Evolutionary conservation across 2,888 invertebrate genomes (phyloP).

Genomic region (Scaptodrosophila latifasciaeformis): DNA sequence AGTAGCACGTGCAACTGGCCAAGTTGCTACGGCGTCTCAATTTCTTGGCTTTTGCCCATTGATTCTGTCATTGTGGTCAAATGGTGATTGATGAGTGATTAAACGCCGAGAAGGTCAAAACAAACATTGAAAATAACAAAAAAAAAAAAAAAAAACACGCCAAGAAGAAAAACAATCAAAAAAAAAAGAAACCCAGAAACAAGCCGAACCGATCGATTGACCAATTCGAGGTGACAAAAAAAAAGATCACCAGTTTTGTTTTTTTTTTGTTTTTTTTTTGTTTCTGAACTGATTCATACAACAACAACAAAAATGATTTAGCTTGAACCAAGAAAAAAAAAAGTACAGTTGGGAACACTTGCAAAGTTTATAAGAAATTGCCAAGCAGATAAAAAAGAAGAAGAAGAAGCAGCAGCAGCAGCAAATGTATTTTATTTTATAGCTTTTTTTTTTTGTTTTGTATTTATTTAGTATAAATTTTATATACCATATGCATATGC

Average conservation of each 20-base stretch:
- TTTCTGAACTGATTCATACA: slow-evolving; percentile 28
- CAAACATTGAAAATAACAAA: slow-evolving; percentile 32
- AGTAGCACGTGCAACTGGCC: slow-evolving; percentile 19
- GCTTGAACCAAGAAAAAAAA: slow-evolving; percentile 39
- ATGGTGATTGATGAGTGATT: slow-evolving; percentile 55
- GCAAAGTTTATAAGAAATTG: slow-evolving; percentile 25
- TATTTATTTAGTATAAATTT: slow-evolving; percentile 20
- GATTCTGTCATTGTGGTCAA: slow-evolving; percentile 23
- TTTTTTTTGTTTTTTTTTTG: slow-evolving; percentile 9
- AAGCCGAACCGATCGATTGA: slow-evolving; percentile 6
- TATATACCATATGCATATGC: slow-evolving; percentile 40
- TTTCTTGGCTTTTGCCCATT: neutral
- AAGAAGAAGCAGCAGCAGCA: slow-evolving; percentile 21
- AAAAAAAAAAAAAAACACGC: slow-evolving; percentile 28
- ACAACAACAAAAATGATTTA: slow-evolving; percentile 7
- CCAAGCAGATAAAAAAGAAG: slow-evolving; percentile 18
- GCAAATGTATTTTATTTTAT: slow-evolving; percentile 19
- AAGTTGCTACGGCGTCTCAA: neutral
- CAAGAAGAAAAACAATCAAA: slow-evolving; percentile 24
- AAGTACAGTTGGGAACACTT: slow-evolving; percentile 60
- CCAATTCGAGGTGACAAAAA: slow-evolving; percentile 30
- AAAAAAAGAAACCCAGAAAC: slow-evolving; percentile 7
- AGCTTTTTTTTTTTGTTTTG: slow-evolving; percentile 26
- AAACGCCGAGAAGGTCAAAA: slow-evolving; percentile 48
- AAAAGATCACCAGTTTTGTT: slow-evolving; percentile 21